These are phyloP conservation scores for Trematomus loennbergii DNA, from an alignment of 2,113 vertebrate species.

Conservation along the genomic window DNA sequence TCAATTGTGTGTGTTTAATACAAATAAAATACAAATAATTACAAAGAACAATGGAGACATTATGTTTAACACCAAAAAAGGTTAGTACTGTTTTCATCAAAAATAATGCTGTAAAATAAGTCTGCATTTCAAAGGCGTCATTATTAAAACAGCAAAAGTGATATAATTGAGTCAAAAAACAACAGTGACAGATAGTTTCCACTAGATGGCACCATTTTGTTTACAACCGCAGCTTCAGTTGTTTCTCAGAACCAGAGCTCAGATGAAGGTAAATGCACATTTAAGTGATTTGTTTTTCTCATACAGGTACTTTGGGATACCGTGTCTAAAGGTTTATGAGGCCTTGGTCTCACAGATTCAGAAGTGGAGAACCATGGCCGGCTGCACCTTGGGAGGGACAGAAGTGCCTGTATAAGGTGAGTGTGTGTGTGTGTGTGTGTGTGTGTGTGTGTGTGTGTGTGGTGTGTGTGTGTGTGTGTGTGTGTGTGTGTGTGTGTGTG, in stretches of 20 bases:
- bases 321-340: slow-evolving; percentile 74
- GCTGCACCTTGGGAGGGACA: slow-evolving; percentile 79
- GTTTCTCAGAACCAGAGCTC: neutral
- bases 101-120: neutral
- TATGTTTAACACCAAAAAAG: neutral
- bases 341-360: slow-evolving; percentile 81
- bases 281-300: slow-evolving; percentile 11
- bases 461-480: neutral
- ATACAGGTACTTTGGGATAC: slow-evolving; percentile 80
- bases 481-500: too few relatives aligned
- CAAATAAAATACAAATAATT: neutral
- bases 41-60: neutral
- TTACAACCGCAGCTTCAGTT: neutral
- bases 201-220: slow-evolving; percentile 48
- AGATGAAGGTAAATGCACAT: neutral
- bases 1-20: neutral
- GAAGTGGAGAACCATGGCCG: slow-evolving; percentile 73
- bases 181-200: neutral
- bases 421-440: too few relatives aligned
- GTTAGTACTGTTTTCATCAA: neutral
- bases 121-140: neutral
- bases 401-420: slow-evolving; percentile 81
- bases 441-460: too few relatives aligned
- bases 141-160: neutral
- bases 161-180: neutral